Evolutionary conservation across 1,140 invertebrate genomes (phyloP).

Genomic region (Dendroctonus valens): DNA sequence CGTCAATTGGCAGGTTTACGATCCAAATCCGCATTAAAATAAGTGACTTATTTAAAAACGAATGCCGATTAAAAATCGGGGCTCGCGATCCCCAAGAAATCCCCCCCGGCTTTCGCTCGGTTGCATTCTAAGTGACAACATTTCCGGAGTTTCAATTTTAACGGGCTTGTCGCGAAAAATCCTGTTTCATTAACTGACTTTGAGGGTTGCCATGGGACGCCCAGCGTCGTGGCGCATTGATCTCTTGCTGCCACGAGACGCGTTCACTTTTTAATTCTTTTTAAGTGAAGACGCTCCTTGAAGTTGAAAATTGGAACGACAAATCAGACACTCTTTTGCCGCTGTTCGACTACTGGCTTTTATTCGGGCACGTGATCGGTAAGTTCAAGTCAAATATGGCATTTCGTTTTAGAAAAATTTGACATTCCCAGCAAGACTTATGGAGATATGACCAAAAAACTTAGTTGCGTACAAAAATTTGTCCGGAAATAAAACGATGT

Average conservation of each 20-base stretch:
- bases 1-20: conserved; percentile 24
- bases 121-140: conserved; percentile 38
- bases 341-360: no score
- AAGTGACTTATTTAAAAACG: conserved; percentile 37
- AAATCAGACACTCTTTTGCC: conserved; percentile 6
- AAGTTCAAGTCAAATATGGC: no score
- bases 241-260: conserved; percentile 30
- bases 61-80: conserved; percentile 32
- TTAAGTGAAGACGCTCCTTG: conserved; percentile 22
- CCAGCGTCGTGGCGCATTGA: conserved; percentile 36
- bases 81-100: conserved; percentile 17
- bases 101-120: conserved; percentile 24
- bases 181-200: conserved; percentile 49
- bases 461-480: no score
- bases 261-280: conserved; percentile 41
- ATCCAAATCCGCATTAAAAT: conserved; percentile 34
- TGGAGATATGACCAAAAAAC: no score
- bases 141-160: conserved; percentile 41
- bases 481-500: no score
- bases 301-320: conserved; percentile 12
- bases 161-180: conserved; percentile 46
- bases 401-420: no score
- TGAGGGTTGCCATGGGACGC: conserved; percentile 43
- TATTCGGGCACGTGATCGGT: no score
- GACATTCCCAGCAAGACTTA: no score